phyloP scores from a whole-genome alignment of 2,113 vertebrate genomes.

The Fregetta grallaria region DNA sequence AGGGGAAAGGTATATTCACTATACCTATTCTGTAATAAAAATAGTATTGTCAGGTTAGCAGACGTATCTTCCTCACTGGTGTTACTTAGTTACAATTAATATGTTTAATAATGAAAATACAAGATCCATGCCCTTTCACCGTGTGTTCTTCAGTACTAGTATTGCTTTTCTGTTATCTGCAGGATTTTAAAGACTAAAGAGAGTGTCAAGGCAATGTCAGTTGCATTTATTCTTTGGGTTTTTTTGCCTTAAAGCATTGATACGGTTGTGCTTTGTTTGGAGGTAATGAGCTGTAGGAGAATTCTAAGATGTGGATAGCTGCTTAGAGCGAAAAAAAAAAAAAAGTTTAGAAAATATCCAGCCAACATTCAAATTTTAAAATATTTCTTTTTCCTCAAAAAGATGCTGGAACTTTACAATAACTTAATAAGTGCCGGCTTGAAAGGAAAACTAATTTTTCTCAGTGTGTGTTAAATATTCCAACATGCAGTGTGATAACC shows the following conservation, averaged over 20 bases:
- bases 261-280: not conserved
- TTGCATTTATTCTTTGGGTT: rapidly evolving
- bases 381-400: not conserved
- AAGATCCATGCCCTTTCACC: not conserved
- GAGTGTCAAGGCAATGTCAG: not conserved
- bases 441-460: not conserved
- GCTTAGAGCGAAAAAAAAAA: not conserved
- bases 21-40: not conserved
- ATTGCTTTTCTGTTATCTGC: not conserved
- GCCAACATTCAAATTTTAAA: not conserved
- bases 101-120: not conserved
- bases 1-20: not conserved
- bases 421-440: not conserved
- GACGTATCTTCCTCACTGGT: not conserved
- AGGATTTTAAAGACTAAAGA: not conserved
- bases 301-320: not conserved
- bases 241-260: not conserved
- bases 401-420: not conserved
- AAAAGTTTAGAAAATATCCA: not conserved
- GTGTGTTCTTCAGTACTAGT: not conserved
- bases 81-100: not conserved
- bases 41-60: not conserved
- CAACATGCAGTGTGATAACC: not conserved
- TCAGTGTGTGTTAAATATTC: not conserved
- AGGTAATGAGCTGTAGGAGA: not conserved